A percentile compares a stretch with the other conserved stretches of the same genome.
Evolutionary conservation across 1,140 invertebrate species (phyloP).

Genomic region (Cydia splendana): DNA sequence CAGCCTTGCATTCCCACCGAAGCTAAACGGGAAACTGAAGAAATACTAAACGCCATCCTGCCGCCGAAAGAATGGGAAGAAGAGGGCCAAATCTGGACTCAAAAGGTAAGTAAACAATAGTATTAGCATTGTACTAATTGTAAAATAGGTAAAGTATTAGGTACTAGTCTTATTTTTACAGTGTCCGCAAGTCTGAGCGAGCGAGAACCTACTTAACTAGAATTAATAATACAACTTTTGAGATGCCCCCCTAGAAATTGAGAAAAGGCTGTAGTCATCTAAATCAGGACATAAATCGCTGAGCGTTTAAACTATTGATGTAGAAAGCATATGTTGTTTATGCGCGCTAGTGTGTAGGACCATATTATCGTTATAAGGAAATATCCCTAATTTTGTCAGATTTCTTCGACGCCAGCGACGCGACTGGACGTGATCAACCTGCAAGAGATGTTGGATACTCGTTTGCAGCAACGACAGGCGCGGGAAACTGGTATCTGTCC

Average conservation of each 20-base stretch:
- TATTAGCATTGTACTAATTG: too few species aligned
- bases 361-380: background rate
- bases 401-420: conserved; percentile 97
- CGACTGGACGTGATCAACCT: conserved; percentile 96
- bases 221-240: background rate
- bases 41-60: conserved; percentile 97
- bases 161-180: background rate
- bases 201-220: too few species aligned
- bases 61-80: conserved; percentile 97
- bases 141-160: background rate
- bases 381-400: conserved; percentile 70
- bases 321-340: background rate
- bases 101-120: conserved; percentile 83
- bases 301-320: background rate
- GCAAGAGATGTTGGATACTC: conserved; percentile 96
- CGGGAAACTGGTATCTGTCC: conserved; percentile 98
- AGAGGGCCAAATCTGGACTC: conserved; percentile 91
- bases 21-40: conserved; percentile 89
- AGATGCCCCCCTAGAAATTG: background rate
- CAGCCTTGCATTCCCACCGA: conserved; percentile 79
- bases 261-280: background rate
- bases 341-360: too few species aligned
- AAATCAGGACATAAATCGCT: background rate
- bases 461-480: conserved; percentile 94
- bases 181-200: background rate